A percentile compares a stretch with the other conserved stretches of the same genome.
Evolutionary conservation across 1,140 invertebrate genomes (phyloP).

Genomic region (Thalassaphorura encarpata): DNA sequence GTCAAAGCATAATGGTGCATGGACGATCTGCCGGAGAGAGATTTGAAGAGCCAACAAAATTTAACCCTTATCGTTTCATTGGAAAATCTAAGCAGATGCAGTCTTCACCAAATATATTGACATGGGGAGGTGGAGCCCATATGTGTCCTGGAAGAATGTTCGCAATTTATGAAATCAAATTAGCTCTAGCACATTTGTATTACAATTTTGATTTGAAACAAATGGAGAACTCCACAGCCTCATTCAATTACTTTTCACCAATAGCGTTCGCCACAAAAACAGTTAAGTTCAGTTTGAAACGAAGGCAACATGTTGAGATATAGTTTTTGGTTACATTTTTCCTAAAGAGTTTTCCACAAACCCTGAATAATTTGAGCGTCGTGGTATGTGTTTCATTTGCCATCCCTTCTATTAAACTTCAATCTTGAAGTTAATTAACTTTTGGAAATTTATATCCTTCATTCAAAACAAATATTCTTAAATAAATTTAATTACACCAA

Average conservation of each 20-base stretch:
- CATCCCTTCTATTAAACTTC: too few relatives aligned
- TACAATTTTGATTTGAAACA: background rate
- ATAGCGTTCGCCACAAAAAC: conserved; percentile 5
- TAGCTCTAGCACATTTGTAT: background rate
- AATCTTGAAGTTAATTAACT: too few relatives aligned
- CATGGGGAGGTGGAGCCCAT: conserved; percentile 7
- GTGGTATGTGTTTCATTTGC: too few relatives aligned
- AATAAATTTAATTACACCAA: too few relatives aligned
- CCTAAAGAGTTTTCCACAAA: too few relatives aligned
- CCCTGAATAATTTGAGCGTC: too few relatives aligned
- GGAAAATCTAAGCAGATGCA: background rate
- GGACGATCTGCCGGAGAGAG: background rate
- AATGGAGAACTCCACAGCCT: background rate
- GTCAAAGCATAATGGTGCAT: background rate
- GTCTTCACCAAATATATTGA: background rate
- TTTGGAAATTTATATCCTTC: too few relatives aligned
- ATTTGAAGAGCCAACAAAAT: background rate
- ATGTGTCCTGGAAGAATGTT: conserved; percentile 13
- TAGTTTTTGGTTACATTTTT: too few relatives aligned
- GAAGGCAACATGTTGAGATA: too few relatives aligned
- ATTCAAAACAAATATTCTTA: too few relatives aligned
- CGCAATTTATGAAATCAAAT: conserved; percentile 12
- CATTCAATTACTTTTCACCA: conserved; percentile 9
- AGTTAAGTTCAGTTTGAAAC: background rate
- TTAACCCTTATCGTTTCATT: conserved; percentile 3